Evolutionary conservation across 2,888 invertebrate species (phyloP).

Genomic region (Aelia acuminata): DNA sequence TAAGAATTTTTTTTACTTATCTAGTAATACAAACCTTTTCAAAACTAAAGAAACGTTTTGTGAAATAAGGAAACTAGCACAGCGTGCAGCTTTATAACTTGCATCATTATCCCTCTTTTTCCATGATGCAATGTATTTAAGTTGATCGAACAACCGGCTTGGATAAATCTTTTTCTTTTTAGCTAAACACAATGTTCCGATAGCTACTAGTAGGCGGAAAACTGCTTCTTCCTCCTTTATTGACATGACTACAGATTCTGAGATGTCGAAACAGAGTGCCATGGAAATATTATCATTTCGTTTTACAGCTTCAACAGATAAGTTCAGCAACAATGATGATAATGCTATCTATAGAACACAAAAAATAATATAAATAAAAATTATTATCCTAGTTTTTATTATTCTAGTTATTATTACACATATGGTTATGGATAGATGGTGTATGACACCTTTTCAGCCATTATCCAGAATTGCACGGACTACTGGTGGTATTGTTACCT

Average conservation of each 20-base stretch:
- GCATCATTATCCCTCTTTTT: background rate
- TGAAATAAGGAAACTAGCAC: background rate
- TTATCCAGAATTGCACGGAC: no score
- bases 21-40: background rate
- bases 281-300: slow-evolving; percentile 72
- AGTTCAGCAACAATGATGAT: slow-evolving; percentile 71
- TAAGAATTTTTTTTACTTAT: background rate
- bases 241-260: slow-evolving; percentile 70
- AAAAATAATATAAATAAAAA: background rate
- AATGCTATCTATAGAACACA: slow-evolving; percentile 78
- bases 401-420: no score
- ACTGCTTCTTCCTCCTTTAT: slow-evolving; percentile 81
- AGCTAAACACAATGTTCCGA: slow-evolving; percentile 75
- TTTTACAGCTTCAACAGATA: slow-evolving; percentile 75
- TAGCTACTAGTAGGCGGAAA: slow-evolving; percentile 81
- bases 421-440: no score
- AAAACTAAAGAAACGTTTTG: slow-evolving; percentile 14
- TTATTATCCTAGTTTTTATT: background rate
- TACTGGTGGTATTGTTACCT: no score
- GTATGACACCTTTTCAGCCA: no score
- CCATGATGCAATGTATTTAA: background rate
- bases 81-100: background rate
- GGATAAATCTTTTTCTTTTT: background rate
- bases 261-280: slow-evolving; percentile 66
- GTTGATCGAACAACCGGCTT: background rate